Evolutionary conservation across 2,888 invertebrate genomes (phyloP).

Genomic region (Noctua pronuba): DNA sequence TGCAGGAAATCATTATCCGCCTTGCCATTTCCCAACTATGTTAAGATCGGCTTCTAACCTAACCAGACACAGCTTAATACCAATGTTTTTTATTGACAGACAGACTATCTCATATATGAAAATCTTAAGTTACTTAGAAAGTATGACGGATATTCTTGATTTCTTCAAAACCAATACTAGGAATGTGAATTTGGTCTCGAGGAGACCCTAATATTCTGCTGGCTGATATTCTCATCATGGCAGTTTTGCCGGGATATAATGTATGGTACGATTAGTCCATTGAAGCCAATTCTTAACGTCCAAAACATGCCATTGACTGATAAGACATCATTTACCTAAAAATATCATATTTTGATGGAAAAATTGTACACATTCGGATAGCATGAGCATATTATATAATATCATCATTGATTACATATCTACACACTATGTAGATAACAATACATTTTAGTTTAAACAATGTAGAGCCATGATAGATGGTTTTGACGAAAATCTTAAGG

Average conservation of each 20-base stretch:
- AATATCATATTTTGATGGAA: constrained; percentile 20
- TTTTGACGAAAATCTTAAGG: constrained; percentile 44
- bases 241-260: not conserved
- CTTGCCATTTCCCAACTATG: not conserved
- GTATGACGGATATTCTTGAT: not conserved
- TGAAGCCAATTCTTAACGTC: not conserved
- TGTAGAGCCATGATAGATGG: constrained; percentile 37
- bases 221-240: not conserved
- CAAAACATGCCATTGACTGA: constrained; percentile 28
- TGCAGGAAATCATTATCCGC: not conserved
- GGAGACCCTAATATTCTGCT: not conserved
- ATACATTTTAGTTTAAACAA: constrained; percentile 41
- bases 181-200: not conserved
- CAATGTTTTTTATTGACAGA: not conserved
- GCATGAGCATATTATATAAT: constrained; percentile 20
- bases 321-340: constrained; percentile 5
- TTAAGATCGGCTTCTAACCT: not conserved
- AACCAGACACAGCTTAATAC: not conserved
- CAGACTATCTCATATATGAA: not conserved
- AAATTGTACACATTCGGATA: constrained; percentile 18
- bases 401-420: constrained; percentile 53
- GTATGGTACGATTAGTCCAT: not conserved
- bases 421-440: constrained; percentile 36
- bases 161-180: not conserved
- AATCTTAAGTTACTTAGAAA: not conserved